These are phyloP conservation scores for Graptemys geographica DNA, from an alignment of 2,797 vertebrate species.

Conservation along the genomic window DNA sequence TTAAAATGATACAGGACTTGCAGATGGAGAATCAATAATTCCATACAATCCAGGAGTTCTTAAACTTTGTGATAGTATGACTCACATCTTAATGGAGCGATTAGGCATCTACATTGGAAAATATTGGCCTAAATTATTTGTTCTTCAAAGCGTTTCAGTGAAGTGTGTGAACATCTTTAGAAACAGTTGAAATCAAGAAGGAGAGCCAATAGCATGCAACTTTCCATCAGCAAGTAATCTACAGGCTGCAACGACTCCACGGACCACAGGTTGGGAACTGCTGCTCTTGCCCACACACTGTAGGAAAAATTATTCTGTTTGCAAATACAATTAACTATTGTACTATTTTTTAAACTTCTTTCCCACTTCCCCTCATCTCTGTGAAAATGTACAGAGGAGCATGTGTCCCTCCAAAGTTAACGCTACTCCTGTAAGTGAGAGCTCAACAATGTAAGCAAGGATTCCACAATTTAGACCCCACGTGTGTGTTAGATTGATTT, in stretches of 20 bases:
- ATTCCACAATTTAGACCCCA: background rate
- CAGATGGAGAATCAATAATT: background rate
- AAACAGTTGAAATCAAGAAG: background rate
- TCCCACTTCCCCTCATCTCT: background rate
- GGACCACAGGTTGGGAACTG: background rate
- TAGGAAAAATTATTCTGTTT: background rate
- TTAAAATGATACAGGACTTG: background rate
- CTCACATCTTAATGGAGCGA: background rate
- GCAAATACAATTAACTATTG: background rate
- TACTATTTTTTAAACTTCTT: background rate
- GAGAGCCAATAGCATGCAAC: background rate
- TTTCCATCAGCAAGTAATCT: background rate
- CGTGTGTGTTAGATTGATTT: background rate
- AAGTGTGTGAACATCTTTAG: background rate
- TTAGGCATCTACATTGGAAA: background rate
- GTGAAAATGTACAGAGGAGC: background rate
- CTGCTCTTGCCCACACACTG: background rate
- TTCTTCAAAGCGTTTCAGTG: background rate
- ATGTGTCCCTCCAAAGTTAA: background rate
- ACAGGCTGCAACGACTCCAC: background rate
- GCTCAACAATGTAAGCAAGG: background rate
- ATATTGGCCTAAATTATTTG: background rate
- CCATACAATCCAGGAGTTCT: background rate
- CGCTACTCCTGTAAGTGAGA: background rate
- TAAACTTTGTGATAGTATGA: background rate